Evolutionary conservation across 2,113 vertebrate genomes (phyloP), one percentile per base, ranked within the genome.

Genomic region (Mugil cephalus): DNA sequence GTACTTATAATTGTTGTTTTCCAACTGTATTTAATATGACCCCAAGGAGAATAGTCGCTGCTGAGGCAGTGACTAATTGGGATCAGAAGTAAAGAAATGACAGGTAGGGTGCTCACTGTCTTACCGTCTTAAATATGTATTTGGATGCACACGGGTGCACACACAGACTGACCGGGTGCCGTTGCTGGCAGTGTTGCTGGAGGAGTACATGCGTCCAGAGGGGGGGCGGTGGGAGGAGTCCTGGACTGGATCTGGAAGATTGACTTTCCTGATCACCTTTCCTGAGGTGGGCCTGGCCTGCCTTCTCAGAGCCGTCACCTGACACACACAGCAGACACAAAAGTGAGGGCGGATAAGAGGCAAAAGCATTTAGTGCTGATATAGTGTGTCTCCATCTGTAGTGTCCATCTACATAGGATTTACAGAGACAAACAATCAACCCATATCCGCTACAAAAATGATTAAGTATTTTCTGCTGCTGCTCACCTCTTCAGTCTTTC

Each of bases 401-500:
- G 24, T 30, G 24, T 30, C 24, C 24, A 30, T n/a, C 43, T 45
- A 6, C 15, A 45, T n/a, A n/a, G 7, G 43, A 7, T 15, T 14
- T 15, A 8, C 15, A 45, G 43, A 14, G 2, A 30, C 24, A 30
- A 30, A n/a, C n/a, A n/a, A n/a, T n/a, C n/a, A n/a, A n/a, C n/a
- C n/a, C n/a, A n/a, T n/a, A n/a, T n/a, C n/a, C n/a, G n/a, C n/a
- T n/a, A n/a, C n/a, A n/a, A n/a, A n/a, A n/a, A n/a, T n/a, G n/a
- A n/a, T n/a, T n/a, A n/a, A n/a, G n/a, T 21, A 0, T 12, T 12
- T 61, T 46, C 8, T 45, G 30, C 34, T 24, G 14, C 48, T 7
- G 19, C 79, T 80, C 94, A 99, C 98, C 98, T 99, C 98, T 85
- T 99, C 98, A 0, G 96, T 99, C 93, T 95, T 99, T 15, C 98